Evolutionary conservation across 2,888 invertebrate genomes (phyloP), one percentile per base, ranked within the genome.

Genomic region (Lysandra bellargus): DNA sequence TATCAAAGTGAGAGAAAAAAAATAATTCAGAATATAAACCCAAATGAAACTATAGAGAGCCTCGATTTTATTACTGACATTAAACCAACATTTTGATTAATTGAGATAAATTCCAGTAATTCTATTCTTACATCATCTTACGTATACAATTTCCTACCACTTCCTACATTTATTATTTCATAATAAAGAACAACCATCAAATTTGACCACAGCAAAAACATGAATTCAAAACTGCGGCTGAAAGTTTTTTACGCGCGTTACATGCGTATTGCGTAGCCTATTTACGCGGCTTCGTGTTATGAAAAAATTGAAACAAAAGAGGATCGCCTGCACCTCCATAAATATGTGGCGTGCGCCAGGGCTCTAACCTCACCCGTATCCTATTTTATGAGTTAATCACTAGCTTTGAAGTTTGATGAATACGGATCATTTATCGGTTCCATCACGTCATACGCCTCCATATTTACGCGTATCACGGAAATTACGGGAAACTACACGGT

Each of bases 321-420:
- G 82, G 83, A 81, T 83, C 73, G 79, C 73, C 79, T 74, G 74
- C 61, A 75, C 74, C 82, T 81, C 82, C 83, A 81, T 82, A 80
- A 83, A 83, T 84, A 86, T 81, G 78, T 81, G 81, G 89, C 92
- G 92, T 92, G 92, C 82, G 88, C 84, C 83, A 84, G 83, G 84
- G 82, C 87, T 83, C 85, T 89, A 85, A 86, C 84, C 81, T 57
- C 80, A 81, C 83, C 82, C 84, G 84, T 86, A 86, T 85, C 85
- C 84, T 85, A 87, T 87, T 91, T 92, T 92, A 93, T 91, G 90
- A 90, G 91, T 92, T 93, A 93, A 94, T 94, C 92, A 89, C 86
- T 84, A 84, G 85, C 87, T 91, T 91, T 90, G 90, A 92, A 92
- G 88, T 93, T 93, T 93, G 93, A 93, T 90, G 90, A 88, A 93